Evolutionary conservation across 35 echinoderm and acorn worm genomes (phyloP), one percentile per base, ranked within the genome.

Genomic region (Holothuria glaberrima): DNA sequence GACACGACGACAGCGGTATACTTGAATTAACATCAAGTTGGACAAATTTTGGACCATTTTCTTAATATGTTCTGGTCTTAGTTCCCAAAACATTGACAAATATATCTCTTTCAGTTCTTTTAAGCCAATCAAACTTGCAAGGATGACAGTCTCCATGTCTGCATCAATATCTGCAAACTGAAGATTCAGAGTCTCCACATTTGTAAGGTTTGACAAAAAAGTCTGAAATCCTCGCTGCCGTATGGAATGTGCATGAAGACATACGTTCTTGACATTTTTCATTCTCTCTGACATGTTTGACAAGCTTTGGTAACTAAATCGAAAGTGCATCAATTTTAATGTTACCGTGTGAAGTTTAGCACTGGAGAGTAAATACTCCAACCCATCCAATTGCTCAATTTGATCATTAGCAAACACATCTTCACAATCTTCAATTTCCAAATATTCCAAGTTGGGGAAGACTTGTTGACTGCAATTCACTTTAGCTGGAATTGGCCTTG

Each of bases 31-130:
- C 29, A 13, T 84, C 57, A 84, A 63, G 4, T 64, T 57, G 22
- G 80, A 54, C 80, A 84, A 25, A 61, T 48, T 30, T 30, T 21
- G 14, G 46, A 84, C 80, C 56, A 84, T 84, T 4, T 19, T 63
- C 30, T 63, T 59, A 13, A 84, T 56, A 63, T 84, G 52, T 18
- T 31, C 32, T 63, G 80, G 80, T 63, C 80, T 31, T 25, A 84
- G 57, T 36, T 84, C 80, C 80, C 80, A 84, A 63, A 84, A 84
- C 80, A 84, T 84, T 31, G 80, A 84, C 28, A 84, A 36, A 63
- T 84, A 84, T 3, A 84, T 38, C 57, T 59, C 52, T 61, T 84
- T 48, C 24, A 84, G 28, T 33, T 25, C 58, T 29, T 61, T 84
- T 5, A 84, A 46, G 4, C 28, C 24, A 32, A 22, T 63, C 22